Conservation (phyloP, 92 coral and sea anemone species). For the Heliopora coerulea region DNA sequence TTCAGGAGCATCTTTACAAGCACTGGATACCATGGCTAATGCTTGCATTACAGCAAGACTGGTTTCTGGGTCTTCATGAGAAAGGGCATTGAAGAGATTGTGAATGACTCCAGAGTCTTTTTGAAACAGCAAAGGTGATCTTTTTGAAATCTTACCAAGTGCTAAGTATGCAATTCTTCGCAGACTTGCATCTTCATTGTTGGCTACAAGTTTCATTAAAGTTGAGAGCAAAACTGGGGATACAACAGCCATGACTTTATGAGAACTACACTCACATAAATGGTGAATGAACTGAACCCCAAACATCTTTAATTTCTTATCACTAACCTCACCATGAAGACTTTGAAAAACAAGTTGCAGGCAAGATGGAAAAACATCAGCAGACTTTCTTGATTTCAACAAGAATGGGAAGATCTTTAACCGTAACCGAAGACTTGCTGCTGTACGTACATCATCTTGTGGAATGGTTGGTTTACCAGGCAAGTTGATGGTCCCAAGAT, state of each 20-base stretch:
- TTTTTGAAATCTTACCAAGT: conserved; percentile 83
- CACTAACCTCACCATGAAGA: background rate
- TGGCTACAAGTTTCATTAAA: conserved; percentile 76
- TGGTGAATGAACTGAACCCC: conserved; percentile 96
- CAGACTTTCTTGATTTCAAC: conserved; percentile 78
- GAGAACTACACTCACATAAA: conserved; percentile 86
- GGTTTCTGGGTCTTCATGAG: conserved; percentile 79
- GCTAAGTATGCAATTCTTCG: conserved; percentile 84
- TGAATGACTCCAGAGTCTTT: conserved; percentile 85
- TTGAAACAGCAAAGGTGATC: conserved; percentile 75
- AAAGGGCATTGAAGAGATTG: conserved; percentile 77
- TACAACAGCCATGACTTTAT: conserved; percentile 74
- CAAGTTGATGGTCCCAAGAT: conserved; percentile 71
- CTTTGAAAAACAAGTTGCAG: conserved; percentile 61
- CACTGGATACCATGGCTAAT: conserved; percentile 89
- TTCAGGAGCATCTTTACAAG: conserved; percentile 66
- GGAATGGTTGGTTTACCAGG: conserved; percentile 57
- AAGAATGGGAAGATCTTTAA: conserved; percentile 86
- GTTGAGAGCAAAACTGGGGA: conserved; percentile 82
- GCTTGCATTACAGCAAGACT: conserved; percentile 90
- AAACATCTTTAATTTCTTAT: conserved; percentile 63
- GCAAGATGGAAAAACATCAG: conserved; percentile 92
- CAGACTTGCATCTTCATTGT: conserved; percentile 75
- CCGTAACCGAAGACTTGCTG: conserved; percentile 76
- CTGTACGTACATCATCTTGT: conserved; percentile 59